phyloP scores from a whole-genome alignment of 2,888 invertebrate genomes.

The Andrena marginata region DNA sequence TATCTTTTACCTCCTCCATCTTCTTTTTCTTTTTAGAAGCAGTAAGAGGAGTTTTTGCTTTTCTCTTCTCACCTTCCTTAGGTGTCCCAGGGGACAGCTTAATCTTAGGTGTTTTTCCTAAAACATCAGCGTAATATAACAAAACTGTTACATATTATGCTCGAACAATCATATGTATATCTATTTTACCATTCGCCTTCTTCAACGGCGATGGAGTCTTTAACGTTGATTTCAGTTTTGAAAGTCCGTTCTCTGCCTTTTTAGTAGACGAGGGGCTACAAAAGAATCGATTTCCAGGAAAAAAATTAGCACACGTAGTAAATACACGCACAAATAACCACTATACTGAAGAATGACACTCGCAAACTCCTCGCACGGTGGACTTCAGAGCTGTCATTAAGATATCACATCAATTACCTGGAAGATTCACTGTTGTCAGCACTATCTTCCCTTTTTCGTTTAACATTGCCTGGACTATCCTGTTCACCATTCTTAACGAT shows the following conservation, averaged over 20 bases:
- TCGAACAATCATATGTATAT: not conserved
- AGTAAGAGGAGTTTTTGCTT: conserved; percentile 32
- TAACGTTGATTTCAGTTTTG: conserved; percentile 30
- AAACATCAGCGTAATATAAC: not conserved
- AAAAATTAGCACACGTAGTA: no score
- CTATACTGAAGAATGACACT: not conserved
- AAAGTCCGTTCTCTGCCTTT: conserved; percentile 51
- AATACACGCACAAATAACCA: no score
- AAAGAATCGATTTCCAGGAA: not conserved
- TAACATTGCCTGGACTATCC: conserved; percentile 55
- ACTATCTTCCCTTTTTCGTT: conserved; percentile 73
- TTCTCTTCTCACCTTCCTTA: conserved; percentile 50
- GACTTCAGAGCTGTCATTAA: not conserved
- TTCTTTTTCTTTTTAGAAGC: conserved; percentile 48
- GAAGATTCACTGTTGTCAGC: conserved; percentile 45
- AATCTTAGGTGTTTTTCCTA: conserved; percentile 51
- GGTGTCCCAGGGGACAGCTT: conserved; percentile 23
- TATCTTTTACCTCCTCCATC: conserved; percentile 22
- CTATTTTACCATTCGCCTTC: conserved; percentile 48
- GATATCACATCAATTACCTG: conserved; percentile 63
- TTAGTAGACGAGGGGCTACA: conserved; percentile 61
- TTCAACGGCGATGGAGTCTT: conserved; percentile 41
- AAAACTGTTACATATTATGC: not conserved
- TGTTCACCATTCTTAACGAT: conserved; percentile 55
- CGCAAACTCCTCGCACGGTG: not conserved